Base-by-base conservation (phyloP, 1,140 invertebrate genomes). In the Drosophila watanabei region DNA sequence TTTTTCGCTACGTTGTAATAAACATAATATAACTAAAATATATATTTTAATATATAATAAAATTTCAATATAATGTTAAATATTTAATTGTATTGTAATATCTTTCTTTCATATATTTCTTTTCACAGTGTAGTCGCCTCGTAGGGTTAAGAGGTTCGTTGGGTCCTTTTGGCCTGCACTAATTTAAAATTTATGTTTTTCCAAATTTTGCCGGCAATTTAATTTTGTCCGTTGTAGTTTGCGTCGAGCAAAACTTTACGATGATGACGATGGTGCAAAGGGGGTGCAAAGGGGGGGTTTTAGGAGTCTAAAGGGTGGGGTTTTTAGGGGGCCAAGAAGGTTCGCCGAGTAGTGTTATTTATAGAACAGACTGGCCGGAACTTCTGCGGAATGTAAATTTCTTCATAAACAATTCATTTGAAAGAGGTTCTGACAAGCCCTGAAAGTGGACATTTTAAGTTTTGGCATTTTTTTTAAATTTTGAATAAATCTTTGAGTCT, bases 131-230 rank as follows among this genome's bases (percentile, higher is more conserved):
- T 30, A 37, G 13, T 32, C 39, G 35, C 30, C 24, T 59, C 24
- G 58, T 39, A 32, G 58, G 60, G 54, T 61, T 68, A 62, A 56
- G 51, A 49, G 28, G 57, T 24, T 69, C 43, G 48, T 24, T 49
- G 61, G 20, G 43, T 76, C 39, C 77, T 76, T 76, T 63, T 46
- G 57, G 52, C 71, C 68, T 58, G 65, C 37, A 70, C 71, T 86
- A 82, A 87, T 87, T 87, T 82, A 80, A 87, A 82, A 87, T 87
- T 87, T 76, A 87, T 87, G 79, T 81, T 80, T 87, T 81, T 63
- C 65, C 58, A 70, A 60, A 79, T 82, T 73, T 80, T 60, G 79
- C 63, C 70, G 78, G 57, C 57, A 73, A 85, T 79, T 81, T 79
- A 46, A 57, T 78, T 78, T 82, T 77, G 72, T 68, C 35, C 64